Evolutionary conservation across 1,140 invertebrate species (phyloP), one percentile per base, ranked within the genome.

Genomic region (Zaprionus davidi): DNA sequence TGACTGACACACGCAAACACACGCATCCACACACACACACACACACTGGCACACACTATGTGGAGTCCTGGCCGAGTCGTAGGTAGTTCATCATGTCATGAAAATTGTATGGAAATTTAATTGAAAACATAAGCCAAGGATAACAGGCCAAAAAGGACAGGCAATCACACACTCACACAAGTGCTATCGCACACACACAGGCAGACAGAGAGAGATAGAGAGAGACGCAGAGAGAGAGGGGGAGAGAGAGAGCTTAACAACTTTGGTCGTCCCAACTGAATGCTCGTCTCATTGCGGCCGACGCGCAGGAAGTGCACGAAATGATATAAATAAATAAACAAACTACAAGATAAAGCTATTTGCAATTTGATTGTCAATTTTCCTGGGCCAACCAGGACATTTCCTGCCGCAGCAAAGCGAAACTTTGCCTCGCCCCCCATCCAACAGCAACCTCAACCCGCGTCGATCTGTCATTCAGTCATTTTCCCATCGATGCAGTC

Each of bases 71-170:
- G 59, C 71, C 67, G 59, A 44, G 71, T 72, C 69, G 75, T 81
- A 79, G 85, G 81, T 90, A 91, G 83, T 91, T 87, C 88, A 91
- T 91, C 87, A 91, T 87, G 88, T 91, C 87, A 91, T 91, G 87
- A 91, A 91, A 91, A 91, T 91, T 91, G 83, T 91, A 91, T 91
- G 87, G 88, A 91, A 91, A 91, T 91, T 91, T 91, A 91, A 91
- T 91, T 91, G 87, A 91, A 91, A 91, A 91, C 78, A 91, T 91
- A 91, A 91, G 88, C 87, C 88, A 91, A 91, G 84, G 84, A 87
- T 87, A 87, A 87, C 85, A 87, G 84, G 85, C 84, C 84, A 76
- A 88, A 88, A 84, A 84, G 85, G 83, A 90, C 85, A 87, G 84
- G 58, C 84, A 88, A 74, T 68, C 84, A 81, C 72, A 82, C 64